A percentile compares a stretch with the other conserved stretches of the same genome.
Conservation (phyloP, 1,140 invertebrate genomes). For the Philopotamus ludificatus region DNA sequence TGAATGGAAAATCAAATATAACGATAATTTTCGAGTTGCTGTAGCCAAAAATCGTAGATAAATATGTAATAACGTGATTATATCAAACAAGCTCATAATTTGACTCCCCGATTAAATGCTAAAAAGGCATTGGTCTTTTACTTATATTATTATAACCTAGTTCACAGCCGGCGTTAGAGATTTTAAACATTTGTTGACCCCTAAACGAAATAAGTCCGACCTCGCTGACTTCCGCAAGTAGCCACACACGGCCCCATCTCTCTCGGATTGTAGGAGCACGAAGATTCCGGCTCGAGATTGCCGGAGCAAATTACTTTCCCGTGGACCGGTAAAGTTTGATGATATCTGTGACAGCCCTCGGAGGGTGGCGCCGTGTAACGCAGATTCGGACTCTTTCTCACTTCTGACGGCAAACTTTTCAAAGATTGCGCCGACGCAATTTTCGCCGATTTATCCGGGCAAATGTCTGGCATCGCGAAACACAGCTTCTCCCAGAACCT, state of each 20-base stretch:
- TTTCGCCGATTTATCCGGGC: conserved; percentile 13
- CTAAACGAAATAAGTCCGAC: conserved; percentile 38
- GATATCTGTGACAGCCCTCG: conserved; percentile 19
- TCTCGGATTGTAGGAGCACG: conserved; percentile 26
- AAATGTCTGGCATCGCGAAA: conserved; percentile 71
- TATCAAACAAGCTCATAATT: conserved; percentile 25
- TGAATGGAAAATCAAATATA: background rate
- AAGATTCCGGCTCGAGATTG: conserved; percentile 8
- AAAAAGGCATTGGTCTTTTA: conserved; percentile 37
- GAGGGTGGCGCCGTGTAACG: conserved; percentile 21
- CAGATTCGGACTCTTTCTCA: conserved; percentile 28
- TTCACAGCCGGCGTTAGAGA: conserved; percentile 33
- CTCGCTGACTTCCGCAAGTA: conserved; percentile 11
- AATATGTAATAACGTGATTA: conserved; percentile 8
- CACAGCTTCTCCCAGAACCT: conserved; percentile 79
- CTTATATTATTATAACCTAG: conserved; percentile 29
- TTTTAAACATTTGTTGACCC: background rate
- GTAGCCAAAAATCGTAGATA: conserved; percentile 1
- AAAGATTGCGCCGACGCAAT: conserved; percentile 16
- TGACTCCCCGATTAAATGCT: conserved; percentile 21
- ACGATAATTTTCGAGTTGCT: background rate
- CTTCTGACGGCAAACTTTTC: conserved; percentile 24
- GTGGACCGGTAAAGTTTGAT: conserved; percentile 22
- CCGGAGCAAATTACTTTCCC: background rate
- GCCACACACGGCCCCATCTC: background rate